These are phyloP conservation scores for Mesoclemmys tuberculata DNA, from an alignment of 2,113 vertebrate species.

Conservation along the genomic window DNA sequence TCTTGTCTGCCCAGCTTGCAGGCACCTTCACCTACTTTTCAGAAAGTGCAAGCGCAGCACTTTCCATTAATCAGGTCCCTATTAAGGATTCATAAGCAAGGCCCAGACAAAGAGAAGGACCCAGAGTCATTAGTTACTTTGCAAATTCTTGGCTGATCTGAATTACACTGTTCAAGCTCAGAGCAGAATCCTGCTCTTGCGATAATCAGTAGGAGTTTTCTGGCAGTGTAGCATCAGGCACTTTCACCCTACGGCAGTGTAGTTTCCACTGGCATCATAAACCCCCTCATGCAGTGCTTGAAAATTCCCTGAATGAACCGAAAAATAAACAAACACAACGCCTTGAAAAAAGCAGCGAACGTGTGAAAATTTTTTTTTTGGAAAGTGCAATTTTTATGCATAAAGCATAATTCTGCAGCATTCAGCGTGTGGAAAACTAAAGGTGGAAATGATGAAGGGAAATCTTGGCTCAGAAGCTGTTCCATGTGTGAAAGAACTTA, in stretches of 20 bases:
- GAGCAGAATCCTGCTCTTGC: neutral
- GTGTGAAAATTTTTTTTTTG: neutral
- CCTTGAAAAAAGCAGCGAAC: neutral
- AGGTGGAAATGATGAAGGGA: constrained; percentile 41
- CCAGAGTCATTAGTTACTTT: neutral
- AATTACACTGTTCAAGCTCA: neutral
- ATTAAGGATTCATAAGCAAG: neutral
- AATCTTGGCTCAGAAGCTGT: constrained; percentile 24
- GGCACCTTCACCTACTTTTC: neutral
- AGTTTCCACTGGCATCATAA: neutral
- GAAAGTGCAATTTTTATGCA: neutral
- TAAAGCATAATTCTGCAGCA: neutral
- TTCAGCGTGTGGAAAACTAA: neutral
- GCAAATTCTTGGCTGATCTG: neutral
- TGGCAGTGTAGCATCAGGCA: neutral
- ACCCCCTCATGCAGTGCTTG: neutral
- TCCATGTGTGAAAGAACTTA: constrained; percentile 61
- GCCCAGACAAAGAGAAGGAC: neutral
- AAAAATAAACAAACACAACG: neutral
- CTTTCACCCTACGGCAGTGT: neutral
- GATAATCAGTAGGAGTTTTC: neutral
- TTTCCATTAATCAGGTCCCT: neutral
- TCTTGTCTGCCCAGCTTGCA: neutral
- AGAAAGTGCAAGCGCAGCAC: neutral
- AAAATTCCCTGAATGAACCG: neutral